Conservation (phyloP, 1,140 invertebrate species). For the Rhopalosiphum padi region DNA sequence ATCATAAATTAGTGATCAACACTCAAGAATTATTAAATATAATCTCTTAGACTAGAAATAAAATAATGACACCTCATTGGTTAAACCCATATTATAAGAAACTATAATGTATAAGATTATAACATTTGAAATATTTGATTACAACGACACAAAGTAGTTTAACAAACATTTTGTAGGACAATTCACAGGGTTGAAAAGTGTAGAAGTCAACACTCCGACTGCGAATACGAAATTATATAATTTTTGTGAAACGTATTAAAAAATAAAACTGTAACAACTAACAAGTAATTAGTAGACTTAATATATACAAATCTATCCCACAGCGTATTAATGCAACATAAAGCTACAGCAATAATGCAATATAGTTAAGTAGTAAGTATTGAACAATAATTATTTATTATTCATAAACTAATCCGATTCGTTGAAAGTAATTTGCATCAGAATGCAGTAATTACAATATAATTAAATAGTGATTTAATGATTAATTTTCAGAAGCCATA, state of each 20-base stretch:
- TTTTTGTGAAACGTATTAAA: not conserved
- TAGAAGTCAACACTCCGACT: not conserved
- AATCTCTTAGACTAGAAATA: not conserved
- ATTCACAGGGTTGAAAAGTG: not conserved
- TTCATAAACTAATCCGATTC: not conserved
- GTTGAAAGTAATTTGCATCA: not conserved
- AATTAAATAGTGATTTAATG: not conserved
- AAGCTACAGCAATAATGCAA: not conserved
- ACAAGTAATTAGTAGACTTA: not conserved
- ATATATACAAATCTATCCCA: not conserved
- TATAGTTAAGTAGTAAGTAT: not conserved
- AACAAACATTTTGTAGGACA: not conserved
- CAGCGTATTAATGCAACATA: not conserved
- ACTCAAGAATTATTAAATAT: not conserved
- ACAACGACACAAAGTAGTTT: not conserved
- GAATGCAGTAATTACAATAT: not conserved
- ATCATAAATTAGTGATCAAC: not conserved
- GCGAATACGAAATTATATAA: not conserved
- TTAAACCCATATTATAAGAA: not conserved
- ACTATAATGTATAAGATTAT: not conserved
- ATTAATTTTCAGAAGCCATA: not conserved
- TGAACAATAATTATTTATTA: not conserved
- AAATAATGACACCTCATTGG: not conserved
- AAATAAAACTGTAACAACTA: not conserved
- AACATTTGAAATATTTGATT: not conserved